Evolutionary conservation across 2,113 vertebrate genomes (phyloP), one percentile per base, ranked within the genome.

Genomic region (Porphyrio hochstetteri): DNA sequence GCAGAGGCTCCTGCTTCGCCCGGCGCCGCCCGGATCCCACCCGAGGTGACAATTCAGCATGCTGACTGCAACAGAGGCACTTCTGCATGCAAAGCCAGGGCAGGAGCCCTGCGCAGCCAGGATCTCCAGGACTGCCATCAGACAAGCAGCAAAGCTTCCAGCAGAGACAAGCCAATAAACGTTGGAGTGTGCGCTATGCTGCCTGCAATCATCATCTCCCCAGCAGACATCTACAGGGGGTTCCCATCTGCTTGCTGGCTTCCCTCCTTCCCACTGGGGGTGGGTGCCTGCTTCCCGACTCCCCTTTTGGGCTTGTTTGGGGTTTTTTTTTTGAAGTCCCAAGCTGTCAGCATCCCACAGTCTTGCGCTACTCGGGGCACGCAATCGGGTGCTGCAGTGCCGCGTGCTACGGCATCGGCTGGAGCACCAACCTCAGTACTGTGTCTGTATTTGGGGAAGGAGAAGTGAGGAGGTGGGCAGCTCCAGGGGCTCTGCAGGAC

Each of bases 141-240:
- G 86, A 71, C 70, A 38, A 50, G 79, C 82, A 36, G 82, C 86
- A 88, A 91, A 96, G 90, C 88, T 90, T 88, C 77, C 78, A 65
- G 94, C 93, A 94, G 72, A 4, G 57, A 93, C 92, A 91, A 87
- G 83, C 83, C 92, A 93, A 93, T 95, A 94, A 92, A 93, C 93
- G 94, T 88, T 92, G 89, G 84, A 94, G 95, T 53, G 82, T 0
- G 23, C 2, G 5, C 82, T 75, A 52, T 11, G 2, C 83, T 59
- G 87, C 38, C 82, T 89, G 91, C 16, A 81, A 93, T 89, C 89
- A 67, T 63, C 53, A 68, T 91, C 65, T 86, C 83, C 74, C 86
- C 57, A 69, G 85, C 70, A 95, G 82, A 60, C 67, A 7, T 89
- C 92, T 88, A 67, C 75, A 16, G 77, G 81, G 92, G 78, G 63